Percentiles rank a stretch among this genome's conserved stretches.
These are phyloP conservation scores for Gavialis gangeticus DNA, from an alignment of 2,113 vertebrate species.

Conservation along the genomic window DNA sequence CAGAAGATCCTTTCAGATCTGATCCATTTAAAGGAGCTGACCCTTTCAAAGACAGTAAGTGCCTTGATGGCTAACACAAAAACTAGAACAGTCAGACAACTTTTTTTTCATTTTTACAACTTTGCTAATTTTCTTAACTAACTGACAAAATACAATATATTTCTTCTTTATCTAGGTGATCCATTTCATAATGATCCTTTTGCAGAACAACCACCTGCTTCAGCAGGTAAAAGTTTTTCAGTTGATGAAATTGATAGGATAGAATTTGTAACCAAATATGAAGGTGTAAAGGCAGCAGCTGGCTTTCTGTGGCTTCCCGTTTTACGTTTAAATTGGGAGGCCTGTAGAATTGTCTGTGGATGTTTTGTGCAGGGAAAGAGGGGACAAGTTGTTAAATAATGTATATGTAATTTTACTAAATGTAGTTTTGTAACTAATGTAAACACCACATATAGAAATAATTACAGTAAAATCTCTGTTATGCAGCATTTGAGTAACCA, in stretches of 20 bases:
- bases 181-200: slow-evolving; percentile 96
- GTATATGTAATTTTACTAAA: background rate
- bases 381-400: background rate
- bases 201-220: slow-evolving; percentile 84
- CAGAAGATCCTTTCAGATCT: slow-evolving; percentile 95
- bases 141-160: background rate
- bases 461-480: too few species aligned
- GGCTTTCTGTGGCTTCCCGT: background rate
- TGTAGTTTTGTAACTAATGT: background rate
- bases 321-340: slow-evolving; percentile 15
- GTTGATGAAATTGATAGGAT: background rate
- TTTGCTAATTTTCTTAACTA: background rate
- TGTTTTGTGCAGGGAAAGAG: background rate
- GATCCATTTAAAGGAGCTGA: slow-evolving; percentile 94
- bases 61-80: background rate
- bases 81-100: background rate
- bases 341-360: background rate
- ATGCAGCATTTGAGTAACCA: too few species aligned
- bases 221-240: slow-evolving; percentile 82
- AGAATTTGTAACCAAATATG: background rate
- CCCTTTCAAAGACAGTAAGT: slow-evolving; percentile 80
- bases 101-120: background rate
- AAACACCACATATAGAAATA: too few species aligned
- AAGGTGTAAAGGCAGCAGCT: background rate
- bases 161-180: slow-evolving; percentile 81